These are phyloP conservation scores for Haplochromis burtoni DNA, from an alignment of 2,113 vertebrate genomes.

Conservation along the genomic window DNA sequence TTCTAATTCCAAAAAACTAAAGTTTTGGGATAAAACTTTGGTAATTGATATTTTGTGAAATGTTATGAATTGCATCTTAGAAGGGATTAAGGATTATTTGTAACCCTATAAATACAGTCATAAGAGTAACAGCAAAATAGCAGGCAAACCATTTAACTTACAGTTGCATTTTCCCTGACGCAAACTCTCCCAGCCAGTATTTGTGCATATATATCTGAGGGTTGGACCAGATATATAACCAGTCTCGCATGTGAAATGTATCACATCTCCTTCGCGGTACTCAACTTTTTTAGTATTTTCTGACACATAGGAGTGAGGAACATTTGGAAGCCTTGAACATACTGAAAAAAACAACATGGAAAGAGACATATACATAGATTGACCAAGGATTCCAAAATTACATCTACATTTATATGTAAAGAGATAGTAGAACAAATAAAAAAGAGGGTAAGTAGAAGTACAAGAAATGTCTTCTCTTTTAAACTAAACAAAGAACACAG, in stretches of 20 bases:
- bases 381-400: neutral
- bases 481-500: neutral
- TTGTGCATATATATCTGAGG: neutral
- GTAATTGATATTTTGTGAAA: neutral
- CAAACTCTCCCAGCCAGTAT: neutral
- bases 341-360: neutral
- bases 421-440: neutral
- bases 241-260: conserved; percentile 3
- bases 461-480: neutral
- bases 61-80: neutral
- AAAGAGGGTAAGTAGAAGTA: neutral
- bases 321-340: neutral
- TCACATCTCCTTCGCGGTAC: neutral
- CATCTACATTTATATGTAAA: neutral
- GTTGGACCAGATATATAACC: conserved; percentile 14
- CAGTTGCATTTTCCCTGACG: neutral
- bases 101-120: neutral
- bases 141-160: neutral
- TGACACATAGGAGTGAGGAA: neutral
- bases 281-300: neutral
- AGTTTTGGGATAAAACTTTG: neutral
- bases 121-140: neutral
- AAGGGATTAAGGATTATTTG: neutral
- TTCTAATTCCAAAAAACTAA: neutral
- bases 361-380: neutral